Evolutionary conservation across 2,797 vertebrate genomes (phyloP).

Genomic region (Anomalospiza imberbis): DNA sequence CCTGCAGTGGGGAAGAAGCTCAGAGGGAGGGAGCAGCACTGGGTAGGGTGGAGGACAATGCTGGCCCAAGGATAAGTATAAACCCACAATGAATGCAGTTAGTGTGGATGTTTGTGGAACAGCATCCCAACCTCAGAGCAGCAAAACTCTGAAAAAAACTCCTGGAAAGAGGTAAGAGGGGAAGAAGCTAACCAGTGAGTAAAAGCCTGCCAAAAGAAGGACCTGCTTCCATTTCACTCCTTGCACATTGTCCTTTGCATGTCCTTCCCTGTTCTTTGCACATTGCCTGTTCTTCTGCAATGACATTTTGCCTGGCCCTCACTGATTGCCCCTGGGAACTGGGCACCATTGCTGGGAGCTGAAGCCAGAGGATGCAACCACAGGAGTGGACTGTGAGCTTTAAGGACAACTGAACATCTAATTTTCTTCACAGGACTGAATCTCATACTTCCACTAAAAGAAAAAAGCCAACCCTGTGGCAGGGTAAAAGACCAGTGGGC

Average conservation of each 20-base stretch:
- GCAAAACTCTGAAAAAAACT: not conserved
- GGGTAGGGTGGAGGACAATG: not conserved
- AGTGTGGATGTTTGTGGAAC: not conserved
- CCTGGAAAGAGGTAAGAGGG: not conserved
- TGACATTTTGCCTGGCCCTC: not conserved
- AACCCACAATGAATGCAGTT: not conserved
- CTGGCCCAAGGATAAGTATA: conserved; percentile 8
- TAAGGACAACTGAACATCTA: not conserved
- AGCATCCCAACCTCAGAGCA: not conserved
- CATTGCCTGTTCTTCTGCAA: not conserved
- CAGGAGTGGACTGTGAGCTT: not conserved
- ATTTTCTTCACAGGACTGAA: not conserved
- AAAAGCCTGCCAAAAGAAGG: not conserved
- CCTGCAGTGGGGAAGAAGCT: not conserved
- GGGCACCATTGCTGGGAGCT: not conserved
- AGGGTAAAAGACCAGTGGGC: not conserved
- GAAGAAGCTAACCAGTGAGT: not conserved
- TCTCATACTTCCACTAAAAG: not conserved
- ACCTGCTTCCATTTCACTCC: not conserved
- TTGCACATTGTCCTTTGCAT: not conserved
- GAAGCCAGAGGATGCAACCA: not conserved
- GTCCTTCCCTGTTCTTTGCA: not conserved
- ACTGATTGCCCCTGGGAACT: not conserved
- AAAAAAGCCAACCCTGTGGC: not conserved
- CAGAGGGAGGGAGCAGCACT: not conserved